Evolutionary conservation across 2,888 invertebrate genomes (phyloP).

Genomic region (Drosophila longiperda): DNA sequence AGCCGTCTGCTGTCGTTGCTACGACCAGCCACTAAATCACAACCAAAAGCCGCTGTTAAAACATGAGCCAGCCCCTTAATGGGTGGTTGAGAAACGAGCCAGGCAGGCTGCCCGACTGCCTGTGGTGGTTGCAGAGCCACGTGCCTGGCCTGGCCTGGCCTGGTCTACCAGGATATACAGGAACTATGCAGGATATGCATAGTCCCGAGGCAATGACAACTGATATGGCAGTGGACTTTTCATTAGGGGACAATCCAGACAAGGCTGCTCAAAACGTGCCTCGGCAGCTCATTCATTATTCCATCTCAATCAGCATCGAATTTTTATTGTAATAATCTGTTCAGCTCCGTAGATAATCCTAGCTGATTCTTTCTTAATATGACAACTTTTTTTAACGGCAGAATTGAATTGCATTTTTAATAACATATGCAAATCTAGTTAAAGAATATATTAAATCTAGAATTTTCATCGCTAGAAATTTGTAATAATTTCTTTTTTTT

Average conservation of each 20-base stretch:
- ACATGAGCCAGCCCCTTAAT: constrained; percentile 67
- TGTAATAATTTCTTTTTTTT: background rate
- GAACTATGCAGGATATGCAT: background rate
- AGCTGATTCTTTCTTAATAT: constrained; percentile 37
- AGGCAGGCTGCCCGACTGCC: background rate
- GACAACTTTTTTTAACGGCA: background rate
- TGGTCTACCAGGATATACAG: background rate
- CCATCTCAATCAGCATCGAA: constrained; percentile 20
- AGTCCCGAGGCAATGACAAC: constrained; percentile 37
- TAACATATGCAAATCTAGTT: background rate
- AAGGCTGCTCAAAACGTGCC: constrained; percentile 13
- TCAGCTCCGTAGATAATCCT: background rate
- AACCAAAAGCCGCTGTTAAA: constrained; percentile 81
- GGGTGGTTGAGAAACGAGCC: constrained; percentile 52
- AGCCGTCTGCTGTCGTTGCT: constrained; percentile 59
- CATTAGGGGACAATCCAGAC: constrained; percentile 30
- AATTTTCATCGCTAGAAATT: background rate
- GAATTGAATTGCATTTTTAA: background rate
- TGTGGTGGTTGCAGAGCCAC: constrained; percentile 57
- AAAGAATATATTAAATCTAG: background rate
- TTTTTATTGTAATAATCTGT: constrained; percentile 30
- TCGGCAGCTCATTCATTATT: constrained; percentile 22
- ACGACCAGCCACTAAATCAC: constrained; percentile 78
- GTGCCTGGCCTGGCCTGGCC: constrained; percentile 20
- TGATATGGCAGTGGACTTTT: constrained; percentile 39